Base-by-base conservation (phyloP, 35 echinoderm and acorn worm species). In the Holothuria glaberrima region DNA sequence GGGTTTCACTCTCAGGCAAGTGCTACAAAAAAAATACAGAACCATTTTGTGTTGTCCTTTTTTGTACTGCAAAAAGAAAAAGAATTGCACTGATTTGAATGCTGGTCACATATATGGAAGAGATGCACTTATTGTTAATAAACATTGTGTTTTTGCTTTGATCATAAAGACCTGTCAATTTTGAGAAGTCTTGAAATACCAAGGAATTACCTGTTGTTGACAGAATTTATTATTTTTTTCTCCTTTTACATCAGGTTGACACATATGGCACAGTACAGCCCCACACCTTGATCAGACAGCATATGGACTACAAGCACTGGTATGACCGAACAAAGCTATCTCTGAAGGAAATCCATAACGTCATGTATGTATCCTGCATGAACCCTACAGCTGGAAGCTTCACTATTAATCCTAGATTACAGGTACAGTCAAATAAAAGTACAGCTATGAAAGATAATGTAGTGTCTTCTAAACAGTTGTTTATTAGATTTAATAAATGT, bases 241-340 rank as follows among this genome's bases (percentile, higher is more conserved):
- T 59, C 20, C 48, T 36, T 2, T 19, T 78, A 6, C 80, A 24
- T 32, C 44, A 94, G 93, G 95, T 98, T 35, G 93, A 94, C 83
- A 94, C 93, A 18, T 94, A 98, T 88, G 96, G 92, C 58, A 94
- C 93, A 56, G 93, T 94, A 73, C 96, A 98, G 57, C 96, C 96
- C 24, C 96, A 98, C 58, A 98, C 96, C 24, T 29, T 98, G 69
- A 98, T 98, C 87, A 90, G 95, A 22, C 95, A 98, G 48, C 95
- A 98, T 76, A 98, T 98, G 93, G 95, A 98, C 80, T 98, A 94
- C 90, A 94, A 89, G 44, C 93, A 94, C 88, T 98, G 95, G 95
- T 98, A 98, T 30, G 95, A 98, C 58, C 85, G 95, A 50, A 75
- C 83, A 4, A 98, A 98, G 70, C 95, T 98, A 10, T 73, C 86